Evolutionary conservation across 2,797 vertebrate genomes (phyloP), one percentile per base, ranked within the genome.

Genomic region (Aselliscus stoliczkanus): DNA sequence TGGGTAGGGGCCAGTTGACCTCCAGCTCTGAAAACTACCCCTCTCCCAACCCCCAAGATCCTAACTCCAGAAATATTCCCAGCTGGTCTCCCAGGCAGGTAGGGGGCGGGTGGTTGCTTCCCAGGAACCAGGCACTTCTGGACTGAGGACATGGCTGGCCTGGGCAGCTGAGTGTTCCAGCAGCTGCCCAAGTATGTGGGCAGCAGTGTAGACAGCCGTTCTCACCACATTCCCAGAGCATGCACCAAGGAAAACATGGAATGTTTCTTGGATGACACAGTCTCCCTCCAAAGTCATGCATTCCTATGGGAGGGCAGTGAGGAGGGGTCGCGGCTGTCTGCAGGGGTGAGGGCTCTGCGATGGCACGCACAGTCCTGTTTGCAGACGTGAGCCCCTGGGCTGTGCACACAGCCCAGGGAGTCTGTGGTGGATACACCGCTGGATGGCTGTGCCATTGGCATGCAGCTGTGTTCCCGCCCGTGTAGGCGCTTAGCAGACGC

Each of bases 121-220:
- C 14, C 17, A 90, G 96, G 92, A 97, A 84, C 94, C 39, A 88
- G 0, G 0, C 82, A 93, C 77, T 13, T 50, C 90, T 95, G 96
- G 88, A 88, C 85, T 92, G 93, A 98, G 97, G 96, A 97, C 97
- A 97, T 18, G 95, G 97, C 76, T 98, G 98, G 98, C 97, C 97
- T 29, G n/a, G 64, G 2, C 0, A 0, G 82, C 82, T 1, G 69
- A 21, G 58, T 6, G 21, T 87, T 97, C 97, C 69, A 97, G 98
- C 96, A 98, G 97, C 97, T 29, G 60, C 98, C 98, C 93, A 98
- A 98, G 97, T 97, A 97, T 98, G 98, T 90, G 98, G 98, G 98
- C 95, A 25, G 97, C 97, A 89, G 97, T 18, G 69, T 47, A 88
- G 97, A 97, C 31, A 0, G 97, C 92, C n/a, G 14, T 60, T 80